Evolutionary conservation across 1,140 invertebrate genomes (phyloP), one percentile per base, ranked within the genome.

Genomic region (Drosophila sproati): DNA sequence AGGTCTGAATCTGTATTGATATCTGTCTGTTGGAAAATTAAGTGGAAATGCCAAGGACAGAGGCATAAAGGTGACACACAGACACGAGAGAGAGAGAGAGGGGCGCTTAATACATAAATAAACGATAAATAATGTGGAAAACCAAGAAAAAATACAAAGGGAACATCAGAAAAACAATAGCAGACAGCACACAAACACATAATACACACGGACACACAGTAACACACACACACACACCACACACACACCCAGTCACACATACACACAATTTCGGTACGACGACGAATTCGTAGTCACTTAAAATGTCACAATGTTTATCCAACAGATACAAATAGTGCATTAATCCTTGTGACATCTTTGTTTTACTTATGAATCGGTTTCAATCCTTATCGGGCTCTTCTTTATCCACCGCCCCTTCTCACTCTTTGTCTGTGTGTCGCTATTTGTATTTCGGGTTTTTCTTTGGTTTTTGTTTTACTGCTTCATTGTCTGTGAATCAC

Each of bases 271-370:
- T 20, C 1, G 20, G 32, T 52, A 70, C 73, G 71, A 78, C 76
- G 68, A 74, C 63, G 78, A 66, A 82, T 60, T 82, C 70, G 60
- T 48, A 82, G 80, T 88, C 80, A 89, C 85, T 89, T 90, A 77
- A 89, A 67, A 72, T 51, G 86, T 86, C 72, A 77, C 80, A 77
- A 69, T 89, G 86, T 89, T 89, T 89, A 89, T 85, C 80, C 85
- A 89, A 85, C 80, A 89, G 78, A 78, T 89, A 89, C 85, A 78
- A 81, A 89, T 83, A 89, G 88, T 88, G 83, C 85, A 89, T 89
- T 89, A 89, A 89, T 89, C 85, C 85, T 78, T 67, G 63, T 78
- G 85, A 89, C 85, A 89, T 90, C 80, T 89, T 77, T 73, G 71
- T 77, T 74, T 69, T 59, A 67, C 68, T 70, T 88, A 70, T 74